phyloP scores from a whole-genome alignment of 2,113 vertebrate species.

The Tautogolabrus adspersus region DNA sequence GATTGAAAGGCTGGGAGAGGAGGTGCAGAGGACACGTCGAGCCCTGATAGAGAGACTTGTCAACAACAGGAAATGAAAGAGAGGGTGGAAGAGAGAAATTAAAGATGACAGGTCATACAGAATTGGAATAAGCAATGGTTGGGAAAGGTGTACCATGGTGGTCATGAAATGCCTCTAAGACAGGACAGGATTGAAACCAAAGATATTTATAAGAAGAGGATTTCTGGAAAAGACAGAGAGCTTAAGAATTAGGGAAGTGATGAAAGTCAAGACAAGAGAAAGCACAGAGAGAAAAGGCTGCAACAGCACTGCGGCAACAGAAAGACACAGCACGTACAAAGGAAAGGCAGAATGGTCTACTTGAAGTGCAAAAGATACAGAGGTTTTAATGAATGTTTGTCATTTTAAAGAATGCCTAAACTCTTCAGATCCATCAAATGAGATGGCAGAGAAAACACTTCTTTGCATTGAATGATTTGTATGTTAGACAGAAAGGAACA shows the following conservation, averaged over 20 bases:
- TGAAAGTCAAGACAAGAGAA: slow-evolving; percentile 69
- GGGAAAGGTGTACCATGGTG: slow-evolving; percentile 53
- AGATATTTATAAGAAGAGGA: slow-evolving; percentile 53
- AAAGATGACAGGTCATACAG: slow-evolving; percentile 51
- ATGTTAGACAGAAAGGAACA: slow-evolving; percentile 51
- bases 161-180: slow-evolving; percentile 65
- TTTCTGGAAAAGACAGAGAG: slow-evolving; percentile 37
- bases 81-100: slow-evolving; percentile 25
- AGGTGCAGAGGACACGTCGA: slow-evolving; percentile 89
- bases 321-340: slow-evolving; percentile 72
- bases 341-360: slow-evolving; percentile 49
- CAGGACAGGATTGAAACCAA: slow-evolving; percentile 67
- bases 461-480: slow-evolving; percentile 52
- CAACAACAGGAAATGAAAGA: slow-evolving; percentile 83
- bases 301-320: slow-evolving; percentile 77
- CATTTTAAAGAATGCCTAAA: slow-evolving; percentile 43
- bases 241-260: slow-evolving; percentile 66
- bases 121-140: slow-evolving; percentile 64
- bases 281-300: slow-evolving; percentile 59
- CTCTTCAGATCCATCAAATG: slow-evolving; percentile 11
- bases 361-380: slow-evolving; percentile 51
- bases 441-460: slow-evolving; percentile 22
- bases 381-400: slow-evolving; percentile 60
- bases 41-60: slow-evolving; percentile 93
- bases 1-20: slow-evolving; percentile 88